Conservation (phyloP, 2,888 invertebrate species). For the Penaeus monodon region DNA sequence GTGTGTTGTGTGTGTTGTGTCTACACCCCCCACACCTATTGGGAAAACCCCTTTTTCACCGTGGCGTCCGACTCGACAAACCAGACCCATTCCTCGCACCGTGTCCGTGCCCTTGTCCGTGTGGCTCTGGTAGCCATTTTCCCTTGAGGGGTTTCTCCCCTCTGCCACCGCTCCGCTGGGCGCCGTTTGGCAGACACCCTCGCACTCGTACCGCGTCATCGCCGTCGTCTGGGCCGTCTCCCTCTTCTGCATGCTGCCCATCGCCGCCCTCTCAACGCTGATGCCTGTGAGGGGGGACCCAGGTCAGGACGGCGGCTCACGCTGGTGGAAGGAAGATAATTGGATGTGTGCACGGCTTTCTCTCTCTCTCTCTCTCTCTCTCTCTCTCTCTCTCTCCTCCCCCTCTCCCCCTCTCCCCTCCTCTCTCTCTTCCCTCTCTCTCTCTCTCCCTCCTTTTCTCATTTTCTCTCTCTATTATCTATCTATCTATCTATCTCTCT, state of each 20-base stretch:
- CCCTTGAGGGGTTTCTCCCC: constrained; percentile 83
- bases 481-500: not conserved
- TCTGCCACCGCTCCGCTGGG: constrained; percentile 83
- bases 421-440: not conserved
- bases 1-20: too few species aligned
- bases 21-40: too few species aligned
- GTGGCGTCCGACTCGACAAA: constrained; percentile 67
- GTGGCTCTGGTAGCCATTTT: constrained; percentile 83
- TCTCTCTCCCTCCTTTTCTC: not conserved
- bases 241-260: constrained; percentile 77
- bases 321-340: not conserved
- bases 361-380: too few species aligned
- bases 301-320: constrained; percentile 64
- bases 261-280: constrained; percentile 75
- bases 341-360: not conserved
- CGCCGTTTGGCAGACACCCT: constrained; percentile 81
- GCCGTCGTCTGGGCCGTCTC: constrained; percentile 78
- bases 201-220: constrained; percentile 81
- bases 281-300: constrained; percentile 71
- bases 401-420: not conserved
- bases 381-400: not conserved
- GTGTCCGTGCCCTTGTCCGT: constrained; percentile 82
- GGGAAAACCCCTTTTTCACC: too few species aligned
- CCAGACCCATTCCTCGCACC: constrained; percentile 71
- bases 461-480: not conserved